These are phyloP conservation scores for Cloeon dipterum DNA, from an alignment of 2,888 invertebrate genomes.

Conservation along the genomic window DNA sequence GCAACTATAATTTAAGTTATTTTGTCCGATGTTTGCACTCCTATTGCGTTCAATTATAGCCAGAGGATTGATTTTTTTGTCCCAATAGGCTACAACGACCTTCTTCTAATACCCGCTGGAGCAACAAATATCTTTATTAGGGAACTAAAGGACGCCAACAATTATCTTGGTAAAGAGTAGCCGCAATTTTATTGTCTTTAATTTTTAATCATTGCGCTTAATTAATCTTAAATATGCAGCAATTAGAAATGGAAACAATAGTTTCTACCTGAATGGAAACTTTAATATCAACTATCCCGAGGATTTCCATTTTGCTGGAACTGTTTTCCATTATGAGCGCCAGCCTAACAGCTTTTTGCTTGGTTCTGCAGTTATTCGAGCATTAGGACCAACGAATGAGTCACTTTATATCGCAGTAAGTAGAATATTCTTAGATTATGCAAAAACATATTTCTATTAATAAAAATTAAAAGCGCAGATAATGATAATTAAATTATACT, in stretches of 20 bases:
- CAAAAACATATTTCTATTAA: no score
- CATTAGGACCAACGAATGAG: conserved; percentile 79
- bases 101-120: conserved; percentile 72
- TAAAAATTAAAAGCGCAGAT: no score
- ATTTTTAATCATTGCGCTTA: no score
- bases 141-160: conserved; percentile 62
- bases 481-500: neutral
- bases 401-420: conserved; percentile 62
- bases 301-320: conserved; percentile 53
- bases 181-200: no score
- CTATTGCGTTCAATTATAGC: no score
- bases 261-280: conserved; percentile 84
- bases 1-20: no score
- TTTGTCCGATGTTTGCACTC: no score
- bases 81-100: conserved; percentile 90
- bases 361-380: conserved; percentile 62
- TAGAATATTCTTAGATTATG: no score
- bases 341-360: conserved; percentile 56
- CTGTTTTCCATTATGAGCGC: conserved; percentile 71
- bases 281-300: conserved; percentile 84
- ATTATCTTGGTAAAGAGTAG: conserved; percentile 51
- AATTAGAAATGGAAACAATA: conserved; percentile 53
- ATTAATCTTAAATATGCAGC: conserved; percentile 28
- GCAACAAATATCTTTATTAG: conserved; percentile 72
- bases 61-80: no score